phyloP scores from a whole-genome alignment of 2,113 vertebrate species.

The Ceyx cyanopectus region DNA sequence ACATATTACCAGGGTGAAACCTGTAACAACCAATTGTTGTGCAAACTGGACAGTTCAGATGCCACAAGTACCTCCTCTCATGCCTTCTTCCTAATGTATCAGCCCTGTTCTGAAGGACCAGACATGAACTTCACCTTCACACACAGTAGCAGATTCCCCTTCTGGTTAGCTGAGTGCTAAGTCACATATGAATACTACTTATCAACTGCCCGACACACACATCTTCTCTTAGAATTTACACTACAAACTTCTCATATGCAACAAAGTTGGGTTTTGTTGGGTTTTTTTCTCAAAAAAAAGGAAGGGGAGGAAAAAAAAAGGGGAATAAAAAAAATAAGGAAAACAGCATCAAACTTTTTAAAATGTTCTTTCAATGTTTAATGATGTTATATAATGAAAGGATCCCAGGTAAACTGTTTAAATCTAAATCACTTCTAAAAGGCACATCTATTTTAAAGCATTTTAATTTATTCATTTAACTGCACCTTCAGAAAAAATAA shows the following conservation, averaged over 20 bases:
- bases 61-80: background rate
- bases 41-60: background rate
- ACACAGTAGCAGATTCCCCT: background rate
- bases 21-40: slow-evolving; percentile 68
- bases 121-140: background rate
- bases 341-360: background rate
- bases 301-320: background rate
- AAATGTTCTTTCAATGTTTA: background rate
- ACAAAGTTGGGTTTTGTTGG: background rate
- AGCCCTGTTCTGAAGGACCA: background rate
- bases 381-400: background rate
- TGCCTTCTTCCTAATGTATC: background rate
- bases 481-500: background rate
- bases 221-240: background rate
- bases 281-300: background rate
- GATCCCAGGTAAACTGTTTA: background rate
- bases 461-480: background rate
- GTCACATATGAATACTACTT: background rate
- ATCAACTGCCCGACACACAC: background rate
- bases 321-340: background rate
- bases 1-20: slow-evolving; percentile 93
- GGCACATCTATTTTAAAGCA: background rate
- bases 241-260: background rate
- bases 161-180: background rate
- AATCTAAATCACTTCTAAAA: background rate